These are phyloP conservation scores for Melanotaenia boesemani DNA, from an alignment of 2,797 vertebrate genomes.

Conservation along the genomic window DNA sequence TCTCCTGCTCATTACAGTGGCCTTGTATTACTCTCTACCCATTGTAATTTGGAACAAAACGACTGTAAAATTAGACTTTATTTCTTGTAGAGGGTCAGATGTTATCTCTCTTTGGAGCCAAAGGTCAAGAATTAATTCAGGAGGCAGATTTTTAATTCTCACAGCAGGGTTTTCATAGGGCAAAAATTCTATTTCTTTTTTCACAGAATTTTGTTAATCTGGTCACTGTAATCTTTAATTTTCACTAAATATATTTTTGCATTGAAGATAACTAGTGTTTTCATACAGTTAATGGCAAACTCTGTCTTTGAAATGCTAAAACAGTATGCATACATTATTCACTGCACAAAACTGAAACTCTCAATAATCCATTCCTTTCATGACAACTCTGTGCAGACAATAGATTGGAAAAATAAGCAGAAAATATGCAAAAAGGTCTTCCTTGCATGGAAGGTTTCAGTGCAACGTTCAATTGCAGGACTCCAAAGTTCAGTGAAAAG, in stretches of 20 bases:
- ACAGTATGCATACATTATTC: neutral
- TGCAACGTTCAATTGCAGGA: neutral
- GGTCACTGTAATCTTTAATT: conserved; percentile 46
- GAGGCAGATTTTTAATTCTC: conserved; percentile 64
- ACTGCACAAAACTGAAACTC: neutral
- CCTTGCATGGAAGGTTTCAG: neutral
- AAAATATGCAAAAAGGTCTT: neutral
- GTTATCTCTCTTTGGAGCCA: conserved; percentile 69
- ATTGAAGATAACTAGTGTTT: conserved; percentile 27
- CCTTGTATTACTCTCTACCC: conserved; percentile 66
- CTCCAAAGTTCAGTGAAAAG: conserved; percentile 15
- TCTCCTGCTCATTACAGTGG: conserved; percentile 65
- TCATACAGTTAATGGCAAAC: conserved; percentile 4
- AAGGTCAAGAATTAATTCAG: conserved; percentile 83
- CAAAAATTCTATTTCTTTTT: neutral
- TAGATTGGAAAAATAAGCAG: too few relatives aligned
- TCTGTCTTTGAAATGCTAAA: conserved; percentile 2
- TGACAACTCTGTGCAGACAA: neutral
- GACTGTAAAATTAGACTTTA: conserved; percentile 75
- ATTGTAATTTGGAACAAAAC: conserved; percentile 75
- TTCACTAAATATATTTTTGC: conserved; percentile 31
- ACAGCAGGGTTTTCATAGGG: conserved; percentile 42
- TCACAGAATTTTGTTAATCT: conserved; percentile 47
- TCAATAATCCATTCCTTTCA: neutral
- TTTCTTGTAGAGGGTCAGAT: conserved; percentile 69